These are phyloP conservation scores for Furnarius figulus DNA, from an alignment of 2,113 vertebrate genomes.

Conservation along the genomic window DNA sequence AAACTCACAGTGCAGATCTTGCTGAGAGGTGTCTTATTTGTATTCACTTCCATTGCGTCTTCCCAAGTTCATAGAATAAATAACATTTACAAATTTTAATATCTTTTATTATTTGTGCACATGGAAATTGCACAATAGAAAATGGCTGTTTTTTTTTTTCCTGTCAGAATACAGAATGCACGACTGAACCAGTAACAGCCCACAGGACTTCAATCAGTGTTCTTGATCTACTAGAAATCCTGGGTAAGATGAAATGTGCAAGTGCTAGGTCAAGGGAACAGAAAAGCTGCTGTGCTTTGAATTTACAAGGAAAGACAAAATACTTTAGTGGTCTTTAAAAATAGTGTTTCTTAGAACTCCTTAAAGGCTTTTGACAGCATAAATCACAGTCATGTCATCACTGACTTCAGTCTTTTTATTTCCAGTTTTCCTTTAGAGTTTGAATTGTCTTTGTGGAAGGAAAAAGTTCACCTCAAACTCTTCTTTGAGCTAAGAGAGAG, in stretches of 20 bases:
- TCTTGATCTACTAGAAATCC: conserved; percentile 26
- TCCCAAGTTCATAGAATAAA: conserved; percentile 33
- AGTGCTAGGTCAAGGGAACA: conserved; percentile 26
- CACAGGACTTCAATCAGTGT: neutral
- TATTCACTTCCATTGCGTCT: conserved; percentile 42
- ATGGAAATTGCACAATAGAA: neutral
- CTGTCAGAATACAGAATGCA: neutral
- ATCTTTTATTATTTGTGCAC: conserved; percentile 47
- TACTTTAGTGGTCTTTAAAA: conserved; percentile 43
- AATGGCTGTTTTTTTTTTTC: neutral
- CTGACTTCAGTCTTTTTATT: conserved; percentile 8
- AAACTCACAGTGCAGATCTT: neutral
- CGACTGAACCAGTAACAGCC: neutral
- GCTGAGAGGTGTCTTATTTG: conserved; percentile 42
- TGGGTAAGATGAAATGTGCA: neutral
- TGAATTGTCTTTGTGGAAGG: neutral
- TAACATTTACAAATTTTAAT: conserved; percentile 64
- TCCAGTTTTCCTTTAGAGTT: neutral
- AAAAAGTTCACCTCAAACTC: neutral
- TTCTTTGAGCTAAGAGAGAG: neutral
- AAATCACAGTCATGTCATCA: neutral
- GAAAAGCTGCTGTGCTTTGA: neutral
- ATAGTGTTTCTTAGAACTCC: conserved; percentile 7
- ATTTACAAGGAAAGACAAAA: conserved; percentile 48
- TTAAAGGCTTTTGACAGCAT: conserved; percentile 2